phyloP scores from a whole-genome alignment of 2,888 invertebrate species.

The Acanthoscelides obtectus region DNA sequence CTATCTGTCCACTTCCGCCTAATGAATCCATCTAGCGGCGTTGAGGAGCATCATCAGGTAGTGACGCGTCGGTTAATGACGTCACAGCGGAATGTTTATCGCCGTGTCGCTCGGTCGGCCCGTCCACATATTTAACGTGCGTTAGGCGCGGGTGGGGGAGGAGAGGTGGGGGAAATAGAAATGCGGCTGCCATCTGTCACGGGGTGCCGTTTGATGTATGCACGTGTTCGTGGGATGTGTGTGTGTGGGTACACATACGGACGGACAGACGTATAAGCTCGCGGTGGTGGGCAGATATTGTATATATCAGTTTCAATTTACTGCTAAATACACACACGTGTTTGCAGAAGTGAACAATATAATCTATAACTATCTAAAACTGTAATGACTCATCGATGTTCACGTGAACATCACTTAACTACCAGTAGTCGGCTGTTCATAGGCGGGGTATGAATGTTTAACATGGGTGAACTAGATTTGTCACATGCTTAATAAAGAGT shows the following conservation, averaged over 20 bases:
- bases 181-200: conserved; percentile 40
- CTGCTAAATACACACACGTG: no score
- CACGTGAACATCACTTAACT: no score
- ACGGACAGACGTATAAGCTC: not conserved
- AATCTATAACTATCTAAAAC: no score
- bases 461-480: no score
- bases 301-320: no score
- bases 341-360: no score
- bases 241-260: not conserved
- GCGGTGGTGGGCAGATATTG: not conserved
- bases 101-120: not conserved
- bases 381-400: no score
- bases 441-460: no score
- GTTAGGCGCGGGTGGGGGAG: conserved; percentile 15
- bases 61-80: conserved; percentile 2
- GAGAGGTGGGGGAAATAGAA: conserved; percentile 34
- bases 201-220: conserved; percentile 37
- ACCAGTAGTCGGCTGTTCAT: no score
- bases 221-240: conserved; percentile 30
- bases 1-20: no score
- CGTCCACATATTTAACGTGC: conserved; percentile 33
- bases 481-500: no score
- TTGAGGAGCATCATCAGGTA: not conserved
- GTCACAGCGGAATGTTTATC: not conserved
- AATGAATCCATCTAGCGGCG: not conserved